Evolutionary conservation across 2,888 invertebrate species (phyloP).

Genomic region (Colostygia pectinataria): DNA sequence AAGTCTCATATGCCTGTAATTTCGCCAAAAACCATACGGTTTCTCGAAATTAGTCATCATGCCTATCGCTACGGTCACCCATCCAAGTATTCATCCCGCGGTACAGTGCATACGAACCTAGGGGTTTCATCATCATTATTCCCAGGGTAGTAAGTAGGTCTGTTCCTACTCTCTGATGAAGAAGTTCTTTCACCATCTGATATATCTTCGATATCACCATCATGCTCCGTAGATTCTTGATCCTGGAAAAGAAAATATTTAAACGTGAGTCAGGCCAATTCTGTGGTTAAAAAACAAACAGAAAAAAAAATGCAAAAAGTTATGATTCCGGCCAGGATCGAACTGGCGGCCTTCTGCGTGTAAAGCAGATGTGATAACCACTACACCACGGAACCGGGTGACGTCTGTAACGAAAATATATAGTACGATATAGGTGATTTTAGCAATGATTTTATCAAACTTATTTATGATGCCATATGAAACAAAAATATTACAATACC

Average conservation of each 20-base stretch:
- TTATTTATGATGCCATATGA: no score
- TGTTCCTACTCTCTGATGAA: conserved; percentile 85
- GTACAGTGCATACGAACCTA: no score
- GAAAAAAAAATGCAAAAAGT: conserved; percentile 42
- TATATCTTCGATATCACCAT: conserved; percentile 93
- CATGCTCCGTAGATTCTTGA: conserved; percentile 91
- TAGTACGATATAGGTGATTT: no score
- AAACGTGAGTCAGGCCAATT: no score
- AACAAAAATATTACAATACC: no score
- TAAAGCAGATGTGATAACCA: conserved; percentile 65
- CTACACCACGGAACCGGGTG: conserved; percentile 60
- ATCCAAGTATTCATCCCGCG: no score
- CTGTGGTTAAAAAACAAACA: no score
- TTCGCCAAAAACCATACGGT: no score
- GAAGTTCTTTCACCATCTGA: conserved; percentile 91
- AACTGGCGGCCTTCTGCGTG: conserved; percentile 76
- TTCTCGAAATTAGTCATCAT: no score
- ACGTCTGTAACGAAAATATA: accelerated
- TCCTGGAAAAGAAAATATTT: conserved; percentile 48
- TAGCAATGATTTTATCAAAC: not conserved
- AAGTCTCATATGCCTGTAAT: no score
- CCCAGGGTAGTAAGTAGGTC: conserved; percentile 89
- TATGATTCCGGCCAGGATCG: conserved; percentile 74
- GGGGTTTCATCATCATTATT: conserved; percentile 83
- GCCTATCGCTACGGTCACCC: no score